Base-by-base conservation (phyloP, 2,797 vertebrate species). In the Lindbergichthys nudifrons region DNA sequence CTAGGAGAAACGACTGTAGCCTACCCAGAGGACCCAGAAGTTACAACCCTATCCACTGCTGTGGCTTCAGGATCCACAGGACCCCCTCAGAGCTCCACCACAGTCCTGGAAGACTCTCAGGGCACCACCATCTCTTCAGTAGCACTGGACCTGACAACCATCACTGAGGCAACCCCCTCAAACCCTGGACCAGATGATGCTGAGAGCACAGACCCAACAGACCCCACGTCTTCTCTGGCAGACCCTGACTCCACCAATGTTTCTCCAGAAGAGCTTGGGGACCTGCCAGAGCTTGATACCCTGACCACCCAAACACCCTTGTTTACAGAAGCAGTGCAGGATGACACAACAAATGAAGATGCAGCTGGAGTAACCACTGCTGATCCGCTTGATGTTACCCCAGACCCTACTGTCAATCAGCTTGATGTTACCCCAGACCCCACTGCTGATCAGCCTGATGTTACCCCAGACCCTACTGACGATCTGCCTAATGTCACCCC, bases 11-110 rank as follows among this genome's bases (percentile, higher is more conserved):
- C 16, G 16, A 36, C 54, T 2, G 45, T 26, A 48, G 41, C 75
- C 42, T 6, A 60, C n/a, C 57, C 78, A 21, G 63, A 75, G 41
- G 16, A 48, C 1, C 59, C 66, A 39, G 81, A 86, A 3, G 65
- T 69, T 41, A 50, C 64, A 53, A 62, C 72, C 6, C 13, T 16
- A 46, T 52, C 51, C 19, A 14, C 77, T 21, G 8, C 64, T 3
- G 61, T 14, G 32, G n/a, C 26, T 47, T 18, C 61, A 66, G 39
- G 3, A 3, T 36, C 85, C 12, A 42, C 78, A 46, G 58, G 4
- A 43, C 18, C 43, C 13, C 52, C 60, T 11, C n/a, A 61, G 58
- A 73, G 26, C 52, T 50, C 74, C 26, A 30, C 68, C 21, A 47
- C 66, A 26, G 65, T 19, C 19, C 15, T 18, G 64, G 83, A 74